Percentiles rank a stretch among this genome's conserved stretches.
phyloP scores from a whole-genome alignment of 2,113 vertebrate genomes.

The Pseudorhombus dupliciocellatus region DNA sequence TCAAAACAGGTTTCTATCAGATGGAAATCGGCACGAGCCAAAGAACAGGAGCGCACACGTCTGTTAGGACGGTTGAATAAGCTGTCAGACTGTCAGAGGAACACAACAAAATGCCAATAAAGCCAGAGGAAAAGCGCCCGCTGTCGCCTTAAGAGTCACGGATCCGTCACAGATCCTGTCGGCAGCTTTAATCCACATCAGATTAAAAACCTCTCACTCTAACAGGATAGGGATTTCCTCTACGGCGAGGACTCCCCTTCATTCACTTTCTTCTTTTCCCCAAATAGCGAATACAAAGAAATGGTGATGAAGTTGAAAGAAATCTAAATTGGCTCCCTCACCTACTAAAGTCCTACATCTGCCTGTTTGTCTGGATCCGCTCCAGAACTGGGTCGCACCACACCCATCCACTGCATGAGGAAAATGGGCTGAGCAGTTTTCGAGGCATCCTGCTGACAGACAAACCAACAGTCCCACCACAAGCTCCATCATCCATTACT shows the following conservation, averaged over 20 bases:
- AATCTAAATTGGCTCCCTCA: too few species aligned
- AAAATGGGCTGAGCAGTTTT: not conserved
- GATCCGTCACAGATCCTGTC: not conserved
- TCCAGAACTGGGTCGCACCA: not conserved
- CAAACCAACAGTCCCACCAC: too few species aligned
- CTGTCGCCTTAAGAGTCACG: too few species aligned
- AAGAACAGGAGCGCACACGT: not conserved
- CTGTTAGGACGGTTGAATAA: not conserved
- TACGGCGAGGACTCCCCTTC: not conserved
- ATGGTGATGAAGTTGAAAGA: too few species aligned
- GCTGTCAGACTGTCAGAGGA: not conserved
- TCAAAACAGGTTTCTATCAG: not conserved
- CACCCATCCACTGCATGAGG: not conserved
- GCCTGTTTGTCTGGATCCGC: not conserved
- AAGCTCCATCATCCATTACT: too few species aligned
- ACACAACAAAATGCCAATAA: too few species aligned
- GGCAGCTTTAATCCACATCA: slow-evolving; percentile 10
- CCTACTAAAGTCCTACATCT: not conserved
- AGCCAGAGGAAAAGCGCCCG: too few species aligned
- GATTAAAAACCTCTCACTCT: slow-evolving; percentile 9
- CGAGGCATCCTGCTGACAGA: too few species aligned
- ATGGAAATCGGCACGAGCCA: not conserved
- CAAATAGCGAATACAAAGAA: too few species aligned
- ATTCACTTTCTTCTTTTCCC: not conserved
- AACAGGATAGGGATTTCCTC: slow-evolving; percentile 7